A percentile compares a stretch with the other conserved stretches of the same genome.
Evolutionary conservation across 2,888 invertebrate species (phyloP).

Genomic region (Junonia oenone): DNA sequence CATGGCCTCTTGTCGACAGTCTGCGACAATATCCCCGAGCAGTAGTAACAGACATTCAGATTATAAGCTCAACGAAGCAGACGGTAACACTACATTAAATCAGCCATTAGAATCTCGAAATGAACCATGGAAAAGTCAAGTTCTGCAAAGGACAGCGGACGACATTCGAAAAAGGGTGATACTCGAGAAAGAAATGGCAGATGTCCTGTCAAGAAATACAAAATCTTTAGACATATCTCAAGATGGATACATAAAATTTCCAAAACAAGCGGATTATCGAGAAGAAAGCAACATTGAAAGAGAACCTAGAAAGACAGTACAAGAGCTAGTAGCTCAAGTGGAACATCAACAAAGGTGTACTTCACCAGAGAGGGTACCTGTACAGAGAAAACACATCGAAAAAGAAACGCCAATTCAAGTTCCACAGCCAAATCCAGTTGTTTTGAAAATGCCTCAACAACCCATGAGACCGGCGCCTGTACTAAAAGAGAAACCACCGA

Average conservation of each 20-base stretch:
- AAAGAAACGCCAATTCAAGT: slow-evolving; percentile 46
- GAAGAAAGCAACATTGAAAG: slow-evolving; percentile 46
- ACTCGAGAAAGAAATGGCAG: slow-evolving; percentile 63
- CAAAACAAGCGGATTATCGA: slow-evolving; percentile 53
- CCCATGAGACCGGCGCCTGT: slow-evolving; percentile 69
- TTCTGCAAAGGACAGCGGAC: slow-evolving; percentile 67
- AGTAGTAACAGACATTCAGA: slow-evolving; percentile 44
- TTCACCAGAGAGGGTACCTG: slow-evolving; percentile 57
- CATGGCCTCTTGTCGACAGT: slow-evolving; percentile 54
- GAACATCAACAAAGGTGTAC: slow-evolving; percentile 70
- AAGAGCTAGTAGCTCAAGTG: slow-evolving; percentile 82
- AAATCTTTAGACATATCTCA: slow-evolving; percentile 69
- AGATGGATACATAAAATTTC: slow-evolving; percentile 71
- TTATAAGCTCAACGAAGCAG: slow-evolving; percentile 45
- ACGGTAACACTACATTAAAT: slow-evolving; percentile 40
- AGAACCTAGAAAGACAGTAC: slow-evolving; percentile 78
- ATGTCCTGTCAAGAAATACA: slow-evolving; percentile 46
- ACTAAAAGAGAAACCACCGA: slow-evolving; percentile 69
- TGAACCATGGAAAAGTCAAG: slow-evolving; percentile 68
- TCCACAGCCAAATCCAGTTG: slow-evolving; percentile 44
- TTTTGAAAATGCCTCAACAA: slow-evolving; percentile 68
- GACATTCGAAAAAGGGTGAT: slow-evolving; percentile 63
- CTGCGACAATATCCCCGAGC: slow-evolving; percentile 55
- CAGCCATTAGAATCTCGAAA: slow-evolving; percentile 37
- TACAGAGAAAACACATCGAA: slow-evolving; percentile 54